These are phyloP conservation scores for Agrotis exclamationis DNA, from an alignment of 2,888 invertebrate species.

Conservation along the genomic window DNA sequence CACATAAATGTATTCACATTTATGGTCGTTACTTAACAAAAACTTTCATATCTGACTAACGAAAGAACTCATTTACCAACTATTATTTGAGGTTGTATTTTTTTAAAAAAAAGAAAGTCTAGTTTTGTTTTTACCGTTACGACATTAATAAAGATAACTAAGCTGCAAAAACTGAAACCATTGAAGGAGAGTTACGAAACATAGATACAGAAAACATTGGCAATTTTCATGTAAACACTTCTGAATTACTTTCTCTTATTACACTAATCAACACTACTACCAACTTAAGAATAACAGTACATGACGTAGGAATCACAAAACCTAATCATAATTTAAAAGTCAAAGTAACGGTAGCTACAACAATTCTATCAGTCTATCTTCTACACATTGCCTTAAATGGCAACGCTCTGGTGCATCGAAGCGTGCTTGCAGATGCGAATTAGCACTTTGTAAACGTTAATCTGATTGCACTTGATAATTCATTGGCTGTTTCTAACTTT, in stretches of 20 bases:
- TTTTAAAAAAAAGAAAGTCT: too few species aligned
- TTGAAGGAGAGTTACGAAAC: too few species aligned
- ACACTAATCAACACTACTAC: conserved; percentile 4
- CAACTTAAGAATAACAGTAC: conserved; percentile 1
- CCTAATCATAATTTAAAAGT: conserved; percentile 31
- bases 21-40: too few species aligned
- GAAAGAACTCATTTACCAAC: too few species aligned
- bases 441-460: conserved; percentile 55
- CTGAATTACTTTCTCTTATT: conserved; percentile 18
- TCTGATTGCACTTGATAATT: conserved; percentile 57
- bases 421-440: conserved; percentile 60
- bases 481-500: conserved; percentile 58
- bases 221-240: not conserved
- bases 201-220: not conserved
- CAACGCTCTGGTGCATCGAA: conserved; percentile 53
- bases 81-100: too few species aligned
- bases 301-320: conserved; percentile 10
- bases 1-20: too few species aligned
- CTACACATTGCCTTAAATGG: conserved; percentile 49
- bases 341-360: conserved; percentile 20
- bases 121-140: too few species aligned
- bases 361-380: conserved; percentile 11
- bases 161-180: not conserved
- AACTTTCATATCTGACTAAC: too few species aligned
- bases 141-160: too few species aligned